A percentile compares a stretch with the other conserved stretches of the same genome.
phyloP scores from a whole-genome alignment of 1,140 invertebrate genomes.

The Mesaphorura yosii region DNA sequence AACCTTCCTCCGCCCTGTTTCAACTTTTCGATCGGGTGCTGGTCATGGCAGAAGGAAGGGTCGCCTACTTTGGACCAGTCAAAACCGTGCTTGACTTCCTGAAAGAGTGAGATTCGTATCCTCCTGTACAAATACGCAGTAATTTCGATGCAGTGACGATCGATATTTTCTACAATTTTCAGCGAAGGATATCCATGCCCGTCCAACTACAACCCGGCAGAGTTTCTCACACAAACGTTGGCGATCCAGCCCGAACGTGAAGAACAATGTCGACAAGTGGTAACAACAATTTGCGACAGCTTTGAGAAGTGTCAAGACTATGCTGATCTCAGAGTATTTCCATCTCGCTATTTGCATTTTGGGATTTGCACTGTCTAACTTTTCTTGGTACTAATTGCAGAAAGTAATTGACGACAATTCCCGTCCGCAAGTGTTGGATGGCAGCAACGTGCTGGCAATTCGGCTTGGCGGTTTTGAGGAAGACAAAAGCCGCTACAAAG shows the following conservation, averaged over 20 bases:
- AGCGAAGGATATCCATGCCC: constrained; percentile 51
- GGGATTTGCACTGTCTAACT: no score
- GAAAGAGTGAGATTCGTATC: constrained; percentile 50
- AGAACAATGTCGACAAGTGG: constrained; percentile 40
- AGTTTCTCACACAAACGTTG: constrained; percentile 84
- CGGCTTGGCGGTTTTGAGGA: neutral
- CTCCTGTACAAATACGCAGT: neutral
- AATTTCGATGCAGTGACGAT: neutral
- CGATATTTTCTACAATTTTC: constrained; percentile 10
- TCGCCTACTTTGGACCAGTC: constrained; percentile 70
- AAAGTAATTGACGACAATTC: neutral
- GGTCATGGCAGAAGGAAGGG: constrained; percentile 80
- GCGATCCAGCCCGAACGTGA: constrained; percentile 75
- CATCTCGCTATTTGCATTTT: neutral
- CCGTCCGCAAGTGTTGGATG: no score
- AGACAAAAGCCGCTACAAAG: constrained; percentile 56
- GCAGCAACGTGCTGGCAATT: neutral
- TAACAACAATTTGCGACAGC: constrained; percentile 48
- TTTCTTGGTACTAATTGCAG: neutral
- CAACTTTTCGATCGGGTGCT: constrained; percentile 82
- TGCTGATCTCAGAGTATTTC: constrained; percentile 18
- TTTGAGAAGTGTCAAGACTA: constrained; percentile 54
- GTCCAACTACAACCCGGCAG: constrained; percentile 50
- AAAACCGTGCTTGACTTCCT: constrained; percentile 71
- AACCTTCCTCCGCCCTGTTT: constrained; percentile 88